Base-by-base conservation (phyloP, 2,888 invertebrate genomes). In the Calameuta idolon region DNA sequence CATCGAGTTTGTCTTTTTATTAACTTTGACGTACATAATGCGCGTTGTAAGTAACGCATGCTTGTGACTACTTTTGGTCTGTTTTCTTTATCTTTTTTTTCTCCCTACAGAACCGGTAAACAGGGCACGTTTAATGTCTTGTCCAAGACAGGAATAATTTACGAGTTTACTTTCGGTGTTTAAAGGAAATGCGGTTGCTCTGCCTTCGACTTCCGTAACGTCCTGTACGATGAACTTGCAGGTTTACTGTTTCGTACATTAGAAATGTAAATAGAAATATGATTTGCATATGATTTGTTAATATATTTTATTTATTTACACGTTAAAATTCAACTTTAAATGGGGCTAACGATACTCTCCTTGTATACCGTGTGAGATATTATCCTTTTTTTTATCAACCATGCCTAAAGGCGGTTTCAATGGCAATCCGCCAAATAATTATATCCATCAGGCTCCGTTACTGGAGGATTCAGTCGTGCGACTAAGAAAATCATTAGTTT, bases 121-220 rank as follows among this genome's bases (percentile, higher is more conserved):
- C 80, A 75, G 71, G 76, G n/a, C 74, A 77, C 79, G 83, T 79
- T 82, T 75, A 80, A 80, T 79, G 79, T 83, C 83, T 80, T 76
- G 2, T 31, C 34, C 77, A 34, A 77, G 79, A 80, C 79, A n/a
- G 68, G 82, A 82, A 83, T 83, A 81, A 83, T 83, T 83, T 82
- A 83, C 76, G 55, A 80, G 34, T 30, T 30, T 31, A 37, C 31
- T 75, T 33, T 34, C 23, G 11, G 11, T 15, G 74, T 23, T 9
- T 33, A 23, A 74, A 74, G 74, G 74, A 74, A 74, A 37, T 34
- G 74, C 74, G 74, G 35, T 74, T 74, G 74, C 30, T 23, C 74
- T 30, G 30, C 30, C 23, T 30, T 33, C 11, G 23, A 71, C 71
- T 71, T 71, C 71, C 71, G 71, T 34, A 31, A 71, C 15, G 55